Evolutionary conservation across 2,113 vertebrate genomes (phyloP), one percentile per base, ranked within the genome.

Genomic region (Gadus chalcogrammus): DNA sequence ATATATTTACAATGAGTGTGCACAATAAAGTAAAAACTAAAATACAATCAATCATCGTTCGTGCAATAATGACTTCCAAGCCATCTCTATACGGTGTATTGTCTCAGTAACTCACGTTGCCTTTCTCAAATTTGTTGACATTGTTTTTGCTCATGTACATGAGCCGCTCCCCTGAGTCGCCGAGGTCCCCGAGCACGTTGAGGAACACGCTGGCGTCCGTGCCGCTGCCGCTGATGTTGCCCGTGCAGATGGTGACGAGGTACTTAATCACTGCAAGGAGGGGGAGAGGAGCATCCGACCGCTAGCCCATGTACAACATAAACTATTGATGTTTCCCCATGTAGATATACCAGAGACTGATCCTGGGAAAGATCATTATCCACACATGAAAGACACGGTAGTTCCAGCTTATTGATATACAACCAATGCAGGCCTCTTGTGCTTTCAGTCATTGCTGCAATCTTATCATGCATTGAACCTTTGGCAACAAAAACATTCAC

Each of bases 151-250:
- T 96, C 89, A 92, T 95, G 73, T 93, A 90, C 81, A 99, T 93
- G 71, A 94, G 80, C 0, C 96, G 88, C 9, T 99, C 97, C 7
- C 95, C 97, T 0, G 96, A 97, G 87, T 99, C 97, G 0, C 97
- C 97, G 53, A 92, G 87, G 3, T 96, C 93, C 0, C 97, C 96
- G 0, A 93, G 91, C 53, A 99, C 77, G 73, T 94, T 95, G 70
- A 98, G 86, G 4, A 95, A 98, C 74, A 99, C 96, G 0, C 92
- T 96, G 82, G 97, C 97, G 0, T 99, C 95, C 0, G 97, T 99
- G 15, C 95, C 96, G 0, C 96, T 94, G 11, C 95, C 95, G 5
- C 93, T 91, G 15, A 96, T 84, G 0, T 89, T 94, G 15, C 97
- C 97, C 0, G 97, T 99, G 85, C 92, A 94, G 67, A 99, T 93